Percentiles rank a stretch among this genome's conserved stretches.
These are phyloP conservation scores for Lomographa bimaculata DNA, from an alignment of 2,888 invertebrate species.

Conservation along the genomic window DNA sequence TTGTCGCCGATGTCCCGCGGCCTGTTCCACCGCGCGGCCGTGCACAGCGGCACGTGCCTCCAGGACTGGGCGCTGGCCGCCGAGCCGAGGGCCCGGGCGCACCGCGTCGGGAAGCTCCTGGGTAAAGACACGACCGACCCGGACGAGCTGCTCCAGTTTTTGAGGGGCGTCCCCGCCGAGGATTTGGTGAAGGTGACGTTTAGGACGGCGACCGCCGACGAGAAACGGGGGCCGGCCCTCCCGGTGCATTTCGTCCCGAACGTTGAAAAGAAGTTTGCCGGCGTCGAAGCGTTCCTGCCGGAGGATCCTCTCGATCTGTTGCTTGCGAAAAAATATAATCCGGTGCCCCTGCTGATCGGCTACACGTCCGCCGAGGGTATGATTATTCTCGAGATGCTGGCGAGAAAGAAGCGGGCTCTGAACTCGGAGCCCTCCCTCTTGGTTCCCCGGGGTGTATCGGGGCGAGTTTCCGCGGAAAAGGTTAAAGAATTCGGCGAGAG, in stretches of 20 bases:
- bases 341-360: constrained; percentile 56
- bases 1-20: constrained; percentile 66
- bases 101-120: constrained; percentile 50
- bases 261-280: constrained; percentile 52
- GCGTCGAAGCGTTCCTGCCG: constrained; percentile 49
- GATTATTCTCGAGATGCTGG: constrained; percentile 38
- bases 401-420: constrained; percentile 41
- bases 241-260: constrained; percentile 57
- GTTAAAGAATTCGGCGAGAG: constrained; percentile 47
- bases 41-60: constrained; percentile 62
- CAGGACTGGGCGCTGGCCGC: constrained; percentile 51
- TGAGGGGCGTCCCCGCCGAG: constrained; percentile 48
- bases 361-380: constrained; percentile 60
- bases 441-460: constrained; percentile 51
- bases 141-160: constrained; percentile 47
- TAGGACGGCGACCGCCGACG: constrained; percentile 49
- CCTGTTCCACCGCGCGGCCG: constrained; percentile 64
- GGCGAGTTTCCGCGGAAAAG: constrained; percentile 38
- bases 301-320: constrained; percentile 48
- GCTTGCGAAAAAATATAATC: constrained; percentile 43
- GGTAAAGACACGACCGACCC: constrained; percentile 54
- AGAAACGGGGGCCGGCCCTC: constrained; percentile 40
- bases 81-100: constrained; percentile 48
- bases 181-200: constrained; percentile 44
- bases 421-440: constrained; percentile 49